Base-by-base conservation (phyloP, 2,797 vertebrate species). In the Atherinosoma microstoma region DNA sequence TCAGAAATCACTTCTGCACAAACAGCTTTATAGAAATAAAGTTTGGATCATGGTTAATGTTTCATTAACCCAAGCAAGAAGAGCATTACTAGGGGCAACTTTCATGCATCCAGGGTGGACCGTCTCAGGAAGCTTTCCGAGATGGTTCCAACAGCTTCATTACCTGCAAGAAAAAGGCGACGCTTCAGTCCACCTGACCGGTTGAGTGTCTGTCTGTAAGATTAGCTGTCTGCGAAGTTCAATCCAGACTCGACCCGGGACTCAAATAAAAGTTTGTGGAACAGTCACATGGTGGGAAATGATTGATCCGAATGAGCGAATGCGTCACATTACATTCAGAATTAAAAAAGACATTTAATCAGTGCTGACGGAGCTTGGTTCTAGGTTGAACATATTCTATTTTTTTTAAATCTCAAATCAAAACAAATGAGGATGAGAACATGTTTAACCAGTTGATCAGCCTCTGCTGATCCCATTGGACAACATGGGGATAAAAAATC, bases 21-120 rank as follows among this genome's bases (percentile, higher is more conserved):
- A 32, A 29, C 6, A 32, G n/a, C 8, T 34, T 36, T 10, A 51
- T 36, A 51, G 24, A 36, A 27, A 27, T 27, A 49, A 27, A 38
- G 58, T 61, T 59, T 65, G 64, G 27, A 47, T 38, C 2, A 27
- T 38, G 34, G 16, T 60, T 18, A n/a, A 53, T 27, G 20, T 60
- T 32, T 71, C 13, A 71, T 82, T 74, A 78, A 61, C 32, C 34
- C 66, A 53, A 47, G 56, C 11, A 3, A 49, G 8, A 30, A 45
- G 12, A 5, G 18, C 3, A 32, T 80, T 67, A 35, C 74, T 45
- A 40, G 20, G 34, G 53, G 42, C 32, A 73, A 80, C 69, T 12
- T 61, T 15, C 24, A 18, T 8, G n/a, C 9, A 24, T 34, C 20
- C 18, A 16, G 20, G 42, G 6, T 38, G 13, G 40, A 18, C 15